Conservation (phyloP, 37 sponge, comb jelly and placozoan species). For the Cliona cf. orientalis region DNA sequence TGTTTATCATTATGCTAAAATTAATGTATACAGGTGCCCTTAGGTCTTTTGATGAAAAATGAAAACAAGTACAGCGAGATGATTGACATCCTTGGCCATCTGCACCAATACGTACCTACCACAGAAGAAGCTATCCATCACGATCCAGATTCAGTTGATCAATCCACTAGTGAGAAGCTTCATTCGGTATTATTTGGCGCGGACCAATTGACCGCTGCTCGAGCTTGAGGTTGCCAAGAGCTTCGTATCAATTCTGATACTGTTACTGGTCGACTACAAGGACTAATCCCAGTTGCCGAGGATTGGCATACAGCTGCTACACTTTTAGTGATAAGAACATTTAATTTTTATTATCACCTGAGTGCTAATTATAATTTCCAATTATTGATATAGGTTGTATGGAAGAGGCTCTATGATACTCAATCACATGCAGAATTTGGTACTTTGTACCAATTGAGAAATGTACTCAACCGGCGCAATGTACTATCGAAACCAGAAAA, state of each 20-base stretch:
- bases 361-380: no score
- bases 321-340: neutral
- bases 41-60: constrained; percentile 25
- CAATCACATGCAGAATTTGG: neutral
- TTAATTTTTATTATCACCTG: neutral
- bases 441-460: neutral
- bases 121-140: neutral
- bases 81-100: constrained; percentile 10
- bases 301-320: constrained; percentile 37
- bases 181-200: constrained; percentile 10
- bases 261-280: neutral
- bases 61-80: constrained; percentile 20
- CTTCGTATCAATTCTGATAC: neutral
- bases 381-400: neutral
- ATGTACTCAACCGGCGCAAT: constrained; percentile 4
- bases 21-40: neutral
- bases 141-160: neutral
- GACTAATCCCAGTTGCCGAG: constrained; percentile 28
- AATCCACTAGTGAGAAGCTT: neutral
- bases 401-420: neutral
- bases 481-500: neutral
- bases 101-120: constrained; percentile 25
- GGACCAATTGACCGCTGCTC: constrained; percentile 31
- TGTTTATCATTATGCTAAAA: neutral
- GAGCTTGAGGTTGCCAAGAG: constrained; percentile 1